These are phyloP conservation scores for Neosilurus mollespiculum DNA, from an alignment of 2,797 vertebrate species.

Conservation along the genomic window DNA sequence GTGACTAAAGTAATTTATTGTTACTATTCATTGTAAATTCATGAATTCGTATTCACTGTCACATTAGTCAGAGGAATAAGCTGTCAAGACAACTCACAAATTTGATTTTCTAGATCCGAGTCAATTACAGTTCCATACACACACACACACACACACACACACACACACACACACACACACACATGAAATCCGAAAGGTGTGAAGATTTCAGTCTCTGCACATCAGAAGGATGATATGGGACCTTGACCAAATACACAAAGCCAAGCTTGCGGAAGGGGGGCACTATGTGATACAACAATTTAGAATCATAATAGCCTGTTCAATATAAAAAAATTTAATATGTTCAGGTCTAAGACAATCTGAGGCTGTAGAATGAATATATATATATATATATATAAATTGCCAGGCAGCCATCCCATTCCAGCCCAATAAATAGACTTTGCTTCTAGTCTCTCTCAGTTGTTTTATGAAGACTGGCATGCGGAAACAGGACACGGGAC, in stretches of 20 bases:
- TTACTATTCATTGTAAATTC: conserved; percentile 55
- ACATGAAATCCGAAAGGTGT: conserved; percentile 4
- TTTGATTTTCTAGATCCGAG: conserved; percentile 48
- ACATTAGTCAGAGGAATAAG: conserved; percentile 53
- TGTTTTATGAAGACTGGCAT: conserved; percentile 17
- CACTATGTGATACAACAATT: conserved; percentile 7
- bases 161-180: conserved; percentile 28
- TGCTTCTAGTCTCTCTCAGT: conserved; percentile 17
- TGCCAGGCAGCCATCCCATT: not conserved
- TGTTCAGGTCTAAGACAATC: not conserved
- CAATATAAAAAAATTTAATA: conserved; percentile 12
- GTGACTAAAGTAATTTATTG: conserved; percentile 50
- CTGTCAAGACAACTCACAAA: conserved; percentile 49
- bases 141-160: conserved; percentile 21
- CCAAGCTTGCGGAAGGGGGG: not conserved
- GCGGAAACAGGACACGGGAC: conserved; percentile 5
- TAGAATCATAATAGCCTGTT: conserved; percentile 1
- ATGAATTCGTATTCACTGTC: conserved; percentile 57
- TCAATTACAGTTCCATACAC: conserved; percentile 43
- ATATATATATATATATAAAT: too few relatives aligned
- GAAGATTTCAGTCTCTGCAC: conserved; percentile 2
- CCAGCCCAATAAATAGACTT: conserved; percentile 34
- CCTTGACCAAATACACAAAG: conserved; percentile 5
- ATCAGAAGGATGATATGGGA: not conserved
- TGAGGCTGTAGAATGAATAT: conserved; percentile 14